Evolutionary conservation across 1,140 invertebrate genomes (phyloP), one percentile per base, ranked within the genome.

Genomic region (Drosophila auraria): DNA sequence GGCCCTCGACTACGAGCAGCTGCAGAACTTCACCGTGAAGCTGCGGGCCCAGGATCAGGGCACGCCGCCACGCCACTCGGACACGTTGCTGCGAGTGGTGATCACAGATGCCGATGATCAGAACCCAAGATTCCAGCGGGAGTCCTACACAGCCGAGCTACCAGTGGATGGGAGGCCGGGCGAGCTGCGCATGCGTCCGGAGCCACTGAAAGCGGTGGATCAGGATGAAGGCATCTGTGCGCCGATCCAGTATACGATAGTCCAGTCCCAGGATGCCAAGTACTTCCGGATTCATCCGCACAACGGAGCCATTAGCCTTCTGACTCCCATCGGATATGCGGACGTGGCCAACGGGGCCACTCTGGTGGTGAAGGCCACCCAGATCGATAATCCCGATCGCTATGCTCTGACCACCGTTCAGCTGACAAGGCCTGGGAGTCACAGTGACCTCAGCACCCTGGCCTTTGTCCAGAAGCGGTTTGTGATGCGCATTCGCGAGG

Each of bases 101-200:
- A 96, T 98, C 4, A 95, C 97, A 6, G 98, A 99, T 93, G 97
- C 97, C 0, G 98, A 99, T 89, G 97, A 99, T 93, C 97, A 98
- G 93, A 98, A 98, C 94, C 97, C 97, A 5, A 94, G 94, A 59
- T 98, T 98, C 93, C 80, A 95, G 3, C 95, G 96, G 57, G 96
- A 97, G 45, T 95, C 96, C 77, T 98, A 98, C 91, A 95, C 94
- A 25, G 95, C 96, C 0, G 93, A 94, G 17, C 80, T 98, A 58
- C 96, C 96, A 0, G 94, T 40, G 5, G 92, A 93, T 68, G 92
- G 91, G 1, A 74, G 87, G 7, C 82, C 86, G 0, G 89, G 91
- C 0, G 92, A 93, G 47, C 50, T 95, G n/a, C 93, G 93, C 38
- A 93, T 96, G 33, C 93, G 94, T 11, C 96, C 96, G 14, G 93